Evolutionary conservation across 1,140 invertebrate genomes (phyloP), one percentile per base, ranked within the genome.

Genomic region (Hylaeus volcanicus): DNA sequence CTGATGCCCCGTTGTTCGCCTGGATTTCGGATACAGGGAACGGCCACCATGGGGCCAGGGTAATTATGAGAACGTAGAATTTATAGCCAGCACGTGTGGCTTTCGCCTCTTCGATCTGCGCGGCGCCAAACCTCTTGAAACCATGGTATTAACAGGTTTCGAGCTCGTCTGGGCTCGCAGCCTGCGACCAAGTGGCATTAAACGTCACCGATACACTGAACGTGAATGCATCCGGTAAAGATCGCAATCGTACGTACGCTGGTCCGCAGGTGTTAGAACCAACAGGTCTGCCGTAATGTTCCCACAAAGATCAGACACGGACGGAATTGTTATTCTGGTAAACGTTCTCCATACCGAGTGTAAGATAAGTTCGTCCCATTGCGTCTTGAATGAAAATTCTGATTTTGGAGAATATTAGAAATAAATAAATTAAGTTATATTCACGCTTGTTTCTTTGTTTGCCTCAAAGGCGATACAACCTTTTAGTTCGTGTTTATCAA

Each of bases 61-160:
- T 87, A 86, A 86, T 86, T 86, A 86, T 80, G 85, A 86, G 85
- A 80, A 74, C 73, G 55, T 83, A 58, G 66, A 79, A 86, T 86
- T 86, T 86, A 86, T 65, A 73, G 53, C 69, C 41, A 58, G 72
- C 63, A 69, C 64, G 81, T 60, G 69, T 70, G 64, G 73, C 69
- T 87, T 84, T 83, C 74, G 60, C 69, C 76, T 82, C 72, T 80
- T 82, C 74, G 64, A 81, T 78, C 79, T 74, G 45, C 53, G 26
- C 26, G 5, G 9, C 26, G 43, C 26, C 37, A 26, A 74, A 56
- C 26, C 71, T 74, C 71, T 55, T 76, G 72, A 61, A 61, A 45
- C 43, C 70, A 26, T 60, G 66, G 56, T 71, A 74, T 86, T 86
- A 81, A 85, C 71, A 69, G 65, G 56, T 85, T 26, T 66, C 70